These are phyloP conservation scores for Tenualosa thibaudeaui DNA, from an alignment of 2,797 vertebrate species.

Conservation along the genomic window DNA sequence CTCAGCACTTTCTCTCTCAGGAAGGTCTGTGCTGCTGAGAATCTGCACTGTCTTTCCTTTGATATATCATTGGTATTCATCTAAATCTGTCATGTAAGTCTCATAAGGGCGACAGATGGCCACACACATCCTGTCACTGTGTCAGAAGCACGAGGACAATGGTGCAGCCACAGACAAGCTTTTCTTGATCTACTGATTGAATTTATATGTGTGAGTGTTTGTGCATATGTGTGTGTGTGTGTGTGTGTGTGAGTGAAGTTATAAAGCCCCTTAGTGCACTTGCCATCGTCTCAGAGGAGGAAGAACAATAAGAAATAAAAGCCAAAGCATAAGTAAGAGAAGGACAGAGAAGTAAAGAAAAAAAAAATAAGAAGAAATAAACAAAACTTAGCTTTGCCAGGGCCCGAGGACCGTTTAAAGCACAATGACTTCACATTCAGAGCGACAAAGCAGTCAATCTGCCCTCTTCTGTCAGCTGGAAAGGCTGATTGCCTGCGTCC, in stretches of 20 bases:
- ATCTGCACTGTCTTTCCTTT: background rate
- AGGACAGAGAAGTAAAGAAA: background rate
- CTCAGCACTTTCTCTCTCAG: background rate
- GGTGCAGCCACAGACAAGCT: background rate
- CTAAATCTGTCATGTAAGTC: constrained; percentile 1
- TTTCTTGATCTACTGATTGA: background rate
- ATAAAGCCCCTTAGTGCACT: background rate
- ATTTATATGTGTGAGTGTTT: background rate
- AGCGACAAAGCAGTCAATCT: background rate
- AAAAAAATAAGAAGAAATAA: background rate
- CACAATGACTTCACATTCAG: background rate
- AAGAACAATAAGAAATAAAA: background rate
- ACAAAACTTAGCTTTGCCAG: background rate
- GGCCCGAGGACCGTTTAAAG: background rate
- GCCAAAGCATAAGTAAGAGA: too few relatives aligned
- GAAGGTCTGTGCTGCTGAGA: background rate
- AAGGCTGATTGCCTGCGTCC: background rate
- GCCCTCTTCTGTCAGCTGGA: background rate
- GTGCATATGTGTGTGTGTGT: too few relatives aligned
- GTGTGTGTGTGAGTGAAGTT: too few relatives aligned
- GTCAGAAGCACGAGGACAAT: background rate
- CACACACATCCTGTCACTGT: background rate
- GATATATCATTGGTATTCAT: background rate
- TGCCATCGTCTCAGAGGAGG: background rate
- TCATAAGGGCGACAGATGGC: background rate